Base-by-base conservation (phyloP, 1,140 invertebrate genomes). In the Doryteuthis pealeii region DNA sequence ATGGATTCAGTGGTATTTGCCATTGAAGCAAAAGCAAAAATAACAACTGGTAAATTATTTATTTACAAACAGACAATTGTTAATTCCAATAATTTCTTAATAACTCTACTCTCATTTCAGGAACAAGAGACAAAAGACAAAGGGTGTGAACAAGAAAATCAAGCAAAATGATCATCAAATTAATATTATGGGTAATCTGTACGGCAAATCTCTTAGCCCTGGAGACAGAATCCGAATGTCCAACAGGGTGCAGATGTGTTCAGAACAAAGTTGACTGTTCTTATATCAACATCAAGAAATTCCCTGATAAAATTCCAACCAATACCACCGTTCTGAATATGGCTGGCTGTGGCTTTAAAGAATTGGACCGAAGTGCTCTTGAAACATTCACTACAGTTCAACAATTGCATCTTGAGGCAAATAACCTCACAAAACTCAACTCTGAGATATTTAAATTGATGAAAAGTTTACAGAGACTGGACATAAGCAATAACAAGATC, bases 401-500 rank as follows among this genome's bases (percentile, higher is more conserved):
- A 65, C 79, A 79, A 18, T 74, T 87, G 1, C 80, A 78, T 62
- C 75, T 86, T 54, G 76, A 80, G 45, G 75, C 79, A 12, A 87
- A 87, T 74, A 73, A 79, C 30, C 76, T 87, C 14, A 65, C 71
- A 15, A 72, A 67, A 12, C 76, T 87, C 30, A 45, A 72, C 35
- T 74, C 74, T 0, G 69, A 75, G 1, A 72, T 80, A 14, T 85
- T 87, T 74, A 73, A 70, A 30, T 72, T 65, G 45, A 73, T 78
- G 14, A 77, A 76, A 35, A 73, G 73, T 10, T 72, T 87, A 5
- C 80, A 79, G 74, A 80, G 76, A 58, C 80, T 90, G 8, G 92
- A 94, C 79, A 84, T 95, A 26, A 91, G 91, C 12, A 86, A 89
- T 68, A 93, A 93, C 84, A 87, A 88, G 73, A 86, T 95, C 49